A percentile compares a stretch with the other conserved stretches of the same genome.
Conservation (phyloP, 2,888 invertebrate species). For the Rhamphomyia laevipes region DNA sequence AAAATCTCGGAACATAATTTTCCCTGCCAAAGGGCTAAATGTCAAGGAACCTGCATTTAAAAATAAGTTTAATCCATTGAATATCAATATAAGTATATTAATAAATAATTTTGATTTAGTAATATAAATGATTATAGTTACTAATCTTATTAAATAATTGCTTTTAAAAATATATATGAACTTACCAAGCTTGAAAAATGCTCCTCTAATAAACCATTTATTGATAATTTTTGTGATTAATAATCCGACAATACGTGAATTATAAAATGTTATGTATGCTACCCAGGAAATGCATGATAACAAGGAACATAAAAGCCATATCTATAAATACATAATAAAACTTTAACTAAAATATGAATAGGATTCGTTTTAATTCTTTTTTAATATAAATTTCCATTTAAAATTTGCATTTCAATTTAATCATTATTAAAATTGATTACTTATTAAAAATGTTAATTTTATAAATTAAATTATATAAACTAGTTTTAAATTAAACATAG, state of each 20-base stretch:
- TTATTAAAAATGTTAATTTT: too few relatives aligned
- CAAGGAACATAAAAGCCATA: conserved; percentile 66
- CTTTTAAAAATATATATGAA: conserved; percentile 10
- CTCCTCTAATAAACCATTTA: conserved; percentile 72
- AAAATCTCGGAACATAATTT: conserved; percentile 96
- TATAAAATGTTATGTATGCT: conserved; percentile 89
- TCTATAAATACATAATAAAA: conserved; percentile 31
- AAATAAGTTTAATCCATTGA: not conserved
- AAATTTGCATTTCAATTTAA: too few relatives aligned
- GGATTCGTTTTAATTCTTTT: too few relatives aligned
- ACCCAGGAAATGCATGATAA: conserved; percentile 81
- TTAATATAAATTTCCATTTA: too few relatives aligned
- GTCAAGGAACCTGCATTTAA: conserved; percentile 74
- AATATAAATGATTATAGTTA: not conserved
- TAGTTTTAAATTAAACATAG: too few relatives aligned
- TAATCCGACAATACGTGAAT: conserved; percentile 82
- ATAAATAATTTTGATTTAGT: not conserved
- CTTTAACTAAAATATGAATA: too few relatives aligned
- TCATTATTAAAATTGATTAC: too few relatives aligned
- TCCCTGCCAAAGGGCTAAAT: conserved; percentile 90
- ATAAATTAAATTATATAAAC: too few relatives aligned
- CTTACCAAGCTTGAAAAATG: conserved; percentile 80
- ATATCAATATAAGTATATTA: conserved; percentile 4
- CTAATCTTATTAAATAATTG: not conserved
- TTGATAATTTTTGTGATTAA: conserved; percentile 81